These are phyloP conservation scores for Drosophila setifemur DNA, from an alignment of 1,140 invertebrate species.

Conservation along the genomic window DNA sequence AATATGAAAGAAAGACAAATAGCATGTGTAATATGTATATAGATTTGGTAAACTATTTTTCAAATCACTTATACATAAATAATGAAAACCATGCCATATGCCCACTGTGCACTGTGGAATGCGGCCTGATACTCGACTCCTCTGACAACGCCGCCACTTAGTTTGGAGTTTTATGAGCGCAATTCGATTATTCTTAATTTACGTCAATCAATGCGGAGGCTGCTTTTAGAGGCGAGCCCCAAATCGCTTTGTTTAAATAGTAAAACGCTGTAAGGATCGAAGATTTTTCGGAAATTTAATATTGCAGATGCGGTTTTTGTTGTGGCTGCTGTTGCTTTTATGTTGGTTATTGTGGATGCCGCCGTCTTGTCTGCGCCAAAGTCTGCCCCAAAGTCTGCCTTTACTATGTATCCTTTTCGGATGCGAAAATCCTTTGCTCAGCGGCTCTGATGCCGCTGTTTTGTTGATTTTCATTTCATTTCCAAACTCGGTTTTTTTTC, in stretches of 20 bases:
- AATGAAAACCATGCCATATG: no score
- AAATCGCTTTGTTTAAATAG: slow-evolving; percentile 71
- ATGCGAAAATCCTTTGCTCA: slow-evolving; percentile 64
- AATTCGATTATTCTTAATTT: slow-evolving; percentile 82
- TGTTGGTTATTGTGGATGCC: slow-evolving; percentile 28
- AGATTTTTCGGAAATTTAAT: slow-evolving; percentile 66
- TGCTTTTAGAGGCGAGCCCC: slow-evolving; percentile 41
- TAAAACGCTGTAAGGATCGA: slow-evolving; percentile 29
- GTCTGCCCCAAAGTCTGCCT: slow-evolving; percentile 56
- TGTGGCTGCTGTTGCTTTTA: slow-evolving; percentile 15
- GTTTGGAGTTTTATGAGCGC: slow-evolving; percentile 75
- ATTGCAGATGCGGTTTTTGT: slow-evolving; percentile 27
- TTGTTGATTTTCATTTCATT: slow-evolving; percentile 76
- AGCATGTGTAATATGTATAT: no score
- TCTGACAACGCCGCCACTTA: slow-evolving; percentile 49
- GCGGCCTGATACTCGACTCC: slow-evolving; percentile 49
- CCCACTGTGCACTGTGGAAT: slow-evolving; percentile 31
- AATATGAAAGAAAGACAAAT: no score
- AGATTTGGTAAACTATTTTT: no score
- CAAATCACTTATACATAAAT: no score
- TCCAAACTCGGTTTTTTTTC: slow-evolving; percentile 30
- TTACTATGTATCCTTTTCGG: slow-evolving; percentile 50
- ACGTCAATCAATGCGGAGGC: slow-evolving; percentile 71
- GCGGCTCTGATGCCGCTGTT: slow-evolving; percentile 42
- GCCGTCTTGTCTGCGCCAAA: slow-evolving; percentile 56